Percentiles rank a stretch among this genome's conserved stretches.
These are phyloP conservation scores for Thamnophis sirtalis DNA, from an alignment of 2,113 vertebrate genomes.

Conservation along the genomic window DNA sequence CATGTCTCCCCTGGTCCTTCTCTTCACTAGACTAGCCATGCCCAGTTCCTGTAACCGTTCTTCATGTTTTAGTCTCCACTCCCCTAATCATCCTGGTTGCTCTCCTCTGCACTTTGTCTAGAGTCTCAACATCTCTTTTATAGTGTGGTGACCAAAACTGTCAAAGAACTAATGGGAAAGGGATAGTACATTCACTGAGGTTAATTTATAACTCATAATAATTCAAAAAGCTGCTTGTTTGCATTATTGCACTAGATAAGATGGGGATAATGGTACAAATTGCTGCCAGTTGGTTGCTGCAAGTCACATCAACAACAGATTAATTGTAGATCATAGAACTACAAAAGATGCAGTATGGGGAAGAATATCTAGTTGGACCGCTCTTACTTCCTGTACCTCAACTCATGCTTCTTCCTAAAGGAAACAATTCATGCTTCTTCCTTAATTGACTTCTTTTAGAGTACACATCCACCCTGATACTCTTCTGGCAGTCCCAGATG, in stretches of 20 bases:
- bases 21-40: too few species aligned
- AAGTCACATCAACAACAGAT: not conserved
- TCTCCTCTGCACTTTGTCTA: too few species aligned
- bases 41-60: too few species aligned
- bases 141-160: too few species aligned
- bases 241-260: not conserved
- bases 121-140: too few species aligned
- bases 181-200: not conserved
- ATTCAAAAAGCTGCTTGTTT: not conserved
- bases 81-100: too few species aligned
- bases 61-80: too few species aligned
- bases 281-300: not conserved
- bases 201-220: not conserved
- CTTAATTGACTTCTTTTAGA: not conserved
- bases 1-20: too few species aligned
- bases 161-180: not conserved
- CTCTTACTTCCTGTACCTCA: not conserved
- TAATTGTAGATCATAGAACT: not conserved
- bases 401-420: not conserved
- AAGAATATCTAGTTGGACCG: not conserved
- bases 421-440: not conserved
- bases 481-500: not conserved
- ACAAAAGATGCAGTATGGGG: not conserved
- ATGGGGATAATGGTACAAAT: not conserved
- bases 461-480: not conserved